Conservation (phyloP, 2,113 vertebrate species). For the Hipposideros armiger region DNA sequence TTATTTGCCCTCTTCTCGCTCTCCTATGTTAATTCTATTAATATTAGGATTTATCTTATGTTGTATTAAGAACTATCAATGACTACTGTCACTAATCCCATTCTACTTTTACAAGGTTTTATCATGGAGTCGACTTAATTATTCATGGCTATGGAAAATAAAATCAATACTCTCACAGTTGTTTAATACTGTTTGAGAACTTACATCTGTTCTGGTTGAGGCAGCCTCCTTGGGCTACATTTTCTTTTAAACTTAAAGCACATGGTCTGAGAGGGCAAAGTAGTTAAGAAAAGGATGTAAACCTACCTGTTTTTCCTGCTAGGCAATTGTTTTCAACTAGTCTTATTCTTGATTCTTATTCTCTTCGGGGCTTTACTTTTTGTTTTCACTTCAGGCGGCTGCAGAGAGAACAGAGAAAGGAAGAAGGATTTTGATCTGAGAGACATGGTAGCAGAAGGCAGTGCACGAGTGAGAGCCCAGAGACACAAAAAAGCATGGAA, state of each 20-base stretch:
- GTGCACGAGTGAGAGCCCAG: not conserved
- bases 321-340: not conserved
- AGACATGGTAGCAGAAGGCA: not conserved
- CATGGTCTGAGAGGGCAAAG: not conserved
- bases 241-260: constrained; percentile 50
- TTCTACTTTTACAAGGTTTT: not conserved
- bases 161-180: not conserved
- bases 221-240: not conserved
- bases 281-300: constrained; percentile 16
- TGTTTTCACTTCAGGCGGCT: not conserved
- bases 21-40: not conserved
- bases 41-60: not conserved
- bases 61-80: not conserved
- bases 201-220: not conserved
- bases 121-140: not conserved
- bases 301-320: not conserved
- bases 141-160: not conserved
- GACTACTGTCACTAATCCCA: not conserved
- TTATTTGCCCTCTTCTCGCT: not conserved
- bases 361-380: not conserved
- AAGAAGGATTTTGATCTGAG: not conserved
- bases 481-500: not conserved
- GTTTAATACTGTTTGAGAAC: not conserved
- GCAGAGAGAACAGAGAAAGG: not conserved
- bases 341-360: not conserved